Evolutionary conservation across 2,888 invertebrate genomes (phyloP), one percentile per base, ranked within the genome.

Genomic region (Drosophila vallismaia): DNA sequence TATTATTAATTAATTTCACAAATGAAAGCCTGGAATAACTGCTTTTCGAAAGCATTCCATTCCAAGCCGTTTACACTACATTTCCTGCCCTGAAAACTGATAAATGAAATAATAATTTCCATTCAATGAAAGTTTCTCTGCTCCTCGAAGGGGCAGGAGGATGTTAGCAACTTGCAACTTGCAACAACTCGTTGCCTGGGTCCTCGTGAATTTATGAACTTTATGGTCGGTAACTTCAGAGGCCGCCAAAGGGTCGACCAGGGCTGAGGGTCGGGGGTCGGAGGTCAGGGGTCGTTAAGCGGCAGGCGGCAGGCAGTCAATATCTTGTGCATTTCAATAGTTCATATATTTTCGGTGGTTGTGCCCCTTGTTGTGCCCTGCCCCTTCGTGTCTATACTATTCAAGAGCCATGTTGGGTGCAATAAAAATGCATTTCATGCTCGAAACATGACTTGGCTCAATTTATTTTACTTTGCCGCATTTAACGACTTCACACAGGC

Each of bases 391-490:
- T 28, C 10, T 6, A n/a, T 10, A 4, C 36, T n/a, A n/a, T 2
- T 10, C 9, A 3, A n/a, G 36, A 50, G 40, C 44, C 29, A 29
- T 42, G 49, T 33, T 55, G 54, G 73, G 51, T 66, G 87, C 68
- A 71, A 78, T 84, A 84, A 76, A 81, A 86, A 81, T 84, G 76
- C 76, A 81, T 84, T 84, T 81, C 80, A 81, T 81, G 85, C 78
- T 64, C 72, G 72, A 73, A 86, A 86, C 82, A 87, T 76, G 76
- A 76, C 75, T 81, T 86, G 82, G 71, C 75, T 78, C 85, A 78
- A 82, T 82, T 86, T 86, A 86, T 86, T 86, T 86, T 74, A 76
- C 71, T 86, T 78, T 84, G 87, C 72, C 85, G 82, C 87, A 81
- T 83, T 83, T 83, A 83, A 83, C 87, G 82, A 82, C 85, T 82